A percentile compares a stretch with the other conserved stretches of the same genome.
phyloP scores from a whole-genome alignment of 2,797 vertebrate species.

The Neopelma chrysocephalum region DNA sequence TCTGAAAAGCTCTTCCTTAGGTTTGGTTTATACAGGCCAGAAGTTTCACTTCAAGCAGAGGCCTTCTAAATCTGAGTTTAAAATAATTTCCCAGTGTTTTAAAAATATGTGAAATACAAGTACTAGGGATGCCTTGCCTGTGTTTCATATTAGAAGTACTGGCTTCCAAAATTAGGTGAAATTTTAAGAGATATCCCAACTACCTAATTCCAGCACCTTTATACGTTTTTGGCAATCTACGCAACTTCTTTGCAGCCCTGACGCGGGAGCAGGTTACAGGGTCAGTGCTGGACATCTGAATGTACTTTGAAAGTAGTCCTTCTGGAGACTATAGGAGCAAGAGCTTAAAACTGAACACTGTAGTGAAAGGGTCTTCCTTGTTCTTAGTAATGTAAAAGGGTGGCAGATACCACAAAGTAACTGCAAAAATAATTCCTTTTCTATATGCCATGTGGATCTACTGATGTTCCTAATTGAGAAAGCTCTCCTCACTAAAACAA shows the following conservation, averaged over 20 bases:
- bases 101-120: background rate
- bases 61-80: background rate
- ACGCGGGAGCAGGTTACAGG: background rate
- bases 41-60: background rate
- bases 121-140: background rate
- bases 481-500: background rate
- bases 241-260: background rate
- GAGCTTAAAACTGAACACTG: background rate
- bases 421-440: background rate
- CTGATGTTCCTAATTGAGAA: background rate
- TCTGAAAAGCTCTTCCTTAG: background rate
- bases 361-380: background rate
- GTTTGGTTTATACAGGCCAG: background rate
- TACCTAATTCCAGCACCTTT: background rate
- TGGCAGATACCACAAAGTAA: background rate
- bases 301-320: background rate
- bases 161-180: background rate
- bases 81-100: background rate
- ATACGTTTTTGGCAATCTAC: background rate
- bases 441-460: rapidly evolving
- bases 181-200: background rate
- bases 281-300: background rate
- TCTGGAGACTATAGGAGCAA: background rate
- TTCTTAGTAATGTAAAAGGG: background rate
- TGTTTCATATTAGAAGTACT: background rate